These are phyloP conservation scores for Erebia epiphron DNA, from an alignment of 2,888 invertebrate genomes.

Conservation along the genomic window DNA sequence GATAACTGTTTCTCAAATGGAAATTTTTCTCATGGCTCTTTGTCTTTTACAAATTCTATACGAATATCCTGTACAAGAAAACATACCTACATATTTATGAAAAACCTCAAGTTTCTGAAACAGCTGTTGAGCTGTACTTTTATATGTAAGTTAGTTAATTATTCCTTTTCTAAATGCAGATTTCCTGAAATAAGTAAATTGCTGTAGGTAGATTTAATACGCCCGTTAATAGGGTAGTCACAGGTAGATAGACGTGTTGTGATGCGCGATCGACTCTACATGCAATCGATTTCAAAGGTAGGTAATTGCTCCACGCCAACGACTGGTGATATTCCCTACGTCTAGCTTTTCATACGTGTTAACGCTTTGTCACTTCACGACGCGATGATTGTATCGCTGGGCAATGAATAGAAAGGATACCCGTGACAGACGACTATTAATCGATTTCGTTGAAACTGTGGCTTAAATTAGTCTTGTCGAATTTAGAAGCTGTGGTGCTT, in stretches of 20 bases:
- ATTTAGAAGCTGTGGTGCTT: neutral
- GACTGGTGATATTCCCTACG: conserved; percentile 19
- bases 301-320: conserved; percentile 27
- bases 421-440: neutral
- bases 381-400: conserved; percentile 24
- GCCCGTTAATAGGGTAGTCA: conserved; percentile 21
- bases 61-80: no score
- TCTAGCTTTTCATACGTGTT: conserved; percentile 17
- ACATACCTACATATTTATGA: no score
- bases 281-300: conserved; percentile 17
- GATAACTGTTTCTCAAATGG: neutral
- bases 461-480: neutral
- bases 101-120: no score
- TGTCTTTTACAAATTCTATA: no score
- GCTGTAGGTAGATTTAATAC: neutral
- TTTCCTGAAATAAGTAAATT: neutral
- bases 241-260: conserved; percentile 18
- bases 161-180: neutral
- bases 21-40: no score
- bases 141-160: neutral
- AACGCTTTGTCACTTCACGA: conserved; percentile 18
- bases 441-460: no score
- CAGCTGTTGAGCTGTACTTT: neutral
- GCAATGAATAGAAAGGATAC: conserved; percentile 22
- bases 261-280: conserved; percentile 14